Conservation (phyloP, 1,140 invertebrate species). For the Danaus melanippus region DNA sequence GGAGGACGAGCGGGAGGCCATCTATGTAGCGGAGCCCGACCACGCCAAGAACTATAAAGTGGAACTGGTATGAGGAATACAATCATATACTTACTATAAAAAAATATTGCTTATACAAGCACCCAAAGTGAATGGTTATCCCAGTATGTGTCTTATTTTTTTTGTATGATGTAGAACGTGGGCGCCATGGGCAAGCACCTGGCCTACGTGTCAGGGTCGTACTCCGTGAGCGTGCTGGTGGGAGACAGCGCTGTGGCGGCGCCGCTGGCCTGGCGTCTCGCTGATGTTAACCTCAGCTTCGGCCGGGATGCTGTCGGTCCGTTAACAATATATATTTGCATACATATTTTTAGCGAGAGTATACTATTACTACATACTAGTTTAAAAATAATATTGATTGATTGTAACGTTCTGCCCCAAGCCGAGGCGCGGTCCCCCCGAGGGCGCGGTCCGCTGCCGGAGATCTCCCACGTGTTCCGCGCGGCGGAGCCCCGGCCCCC, state of each 20-base stretch:
- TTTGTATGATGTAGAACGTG: slow-evolving; percentile 77
- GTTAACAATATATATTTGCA: slow-evolving; percentile 17
- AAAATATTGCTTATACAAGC: too few species aligned
- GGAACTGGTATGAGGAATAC: slow-evolving; percentile 79
- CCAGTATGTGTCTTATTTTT: too few species aligned
- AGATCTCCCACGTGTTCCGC: slow-evolving; percentile 95
- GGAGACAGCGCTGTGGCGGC: slow-evolving; percentile 93
- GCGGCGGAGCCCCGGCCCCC: slow-evolving; percentile 93
- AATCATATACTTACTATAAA: too few species aligned
- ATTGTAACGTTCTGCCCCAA: too few species aligned
- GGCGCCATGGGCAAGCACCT: slow-evolving; percentile 87
- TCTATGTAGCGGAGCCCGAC: slow-evolving; percentile 95
- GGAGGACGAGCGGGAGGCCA: slow-evolving; percentile 84
- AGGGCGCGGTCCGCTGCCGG: slow-evolving; percentile 78
- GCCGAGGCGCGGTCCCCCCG: neutral
- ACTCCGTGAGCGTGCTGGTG: slow-evolving; percentile 88
- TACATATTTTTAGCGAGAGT: too few species aligned
- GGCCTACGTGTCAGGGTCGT: slow-evolving; percentile 81
- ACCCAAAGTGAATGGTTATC: too few species aligned
- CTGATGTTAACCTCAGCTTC: slow-evolving; percentile 80
- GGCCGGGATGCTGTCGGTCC: slow-evolving; percentile 32
- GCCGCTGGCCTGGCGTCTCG: slow-evolving; percentile 89
- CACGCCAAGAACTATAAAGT: slow-evolving; percentile 88
- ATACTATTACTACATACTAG: too few species aligned
- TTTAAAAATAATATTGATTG: too few species aligned